Evolutionary conservation across 2,113 vertebrate genomes (phyloP), one percentile per base, ranked within the genome.

Genomic region (Psammodynastes pulverulentus): DNA sequence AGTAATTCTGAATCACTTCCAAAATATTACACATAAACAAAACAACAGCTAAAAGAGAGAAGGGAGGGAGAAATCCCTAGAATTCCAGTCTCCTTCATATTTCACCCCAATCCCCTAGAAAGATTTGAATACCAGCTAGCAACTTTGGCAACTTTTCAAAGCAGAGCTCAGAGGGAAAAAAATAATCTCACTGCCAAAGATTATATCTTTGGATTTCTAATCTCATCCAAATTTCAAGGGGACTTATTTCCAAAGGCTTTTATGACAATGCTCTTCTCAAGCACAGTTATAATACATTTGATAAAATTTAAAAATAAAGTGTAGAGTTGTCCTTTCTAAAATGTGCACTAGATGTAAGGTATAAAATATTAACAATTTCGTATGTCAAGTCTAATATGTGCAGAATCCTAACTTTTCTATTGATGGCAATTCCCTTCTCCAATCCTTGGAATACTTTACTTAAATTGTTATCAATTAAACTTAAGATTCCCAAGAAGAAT

Each of bases 1-100:
- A 98, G 96, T 93, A 95, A 95, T 97, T 95, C 94, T 94, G 86
- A 97, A 97, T 96, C 91, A 95, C 91, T 93, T 97, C 97, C 17
- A 94, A 97, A 94, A 97, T 95, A 95, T 91, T 91, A 94, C 93
- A 90, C 94, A 94, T 90, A 92, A 93, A 94, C 96, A 96, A 94
- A 94, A 92, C 92, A 93, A 17, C 56, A 87, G 94, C 90, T 53
- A 15, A 94, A 92, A 94, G 34, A 24, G 9, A 34, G 26, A 19
- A 21, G 4, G n/a, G 9, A 43, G 46, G 39, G 43, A 9, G 43
- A 1, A 52, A 26, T 29, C 43, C 46, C 86, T 87, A 87, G 84
- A 48, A 90, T 94, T 87, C 52, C 46, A 92, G 79, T 94, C 91
- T 95, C 86, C 19, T 17, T 46, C 21, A 15, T 49, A 51, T 51